Evolutionary conservation across 2,113 vertebrate genomes (phyloP), one percentile per base, ranked within the genome.

Genomic region (Neotoma lepida): DNA sequence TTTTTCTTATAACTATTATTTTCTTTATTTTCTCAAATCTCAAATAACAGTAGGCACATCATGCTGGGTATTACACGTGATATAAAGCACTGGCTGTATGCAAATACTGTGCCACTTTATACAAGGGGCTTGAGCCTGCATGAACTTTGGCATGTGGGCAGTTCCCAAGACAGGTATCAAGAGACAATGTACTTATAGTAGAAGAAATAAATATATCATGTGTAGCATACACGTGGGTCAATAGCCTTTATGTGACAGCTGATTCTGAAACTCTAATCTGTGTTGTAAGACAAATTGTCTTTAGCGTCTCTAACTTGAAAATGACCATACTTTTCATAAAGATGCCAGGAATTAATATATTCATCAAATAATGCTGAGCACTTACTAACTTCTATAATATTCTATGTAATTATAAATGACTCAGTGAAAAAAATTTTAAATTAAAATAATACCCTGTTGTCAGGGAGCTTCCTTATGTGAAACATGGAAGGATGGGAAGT

Each of bases 231-330:
- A 0, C 8, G 14, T 61, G 1, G n/a, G 54, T 30, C 24, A 2
- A 30, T 44, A 77, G 35, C 73, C 44, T 78, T 91, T 56, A 70
- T 90, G 58, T 80, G 71, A 49, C 70, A 87, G 10, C 56, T 76
- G 17, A 66, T 10, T 56, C 15, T 49, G 81, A 86, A 93, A 93
- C 58, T 39, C 14, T 66, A 85, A 51, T 64, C 58, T 30, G 2
- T 51, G n/a, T 77, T 76, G 46, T 56, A n/a, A 39, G 4, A 46
- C 10, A 18, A 87, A 6, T 3, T 30, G 46, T 86, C 63, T 93
- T 90, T 61, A 89, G 18, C 24, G 68, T 95, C 78, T 44, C 58
- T 95, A 54, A 64, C 26, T 78, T 93, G 63, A 95, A 71, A 39
- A 74, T 44, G 70, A 14, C 1, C 12, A 33, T 91, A 2, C 70